Percentiles rank a stretch among this genome's conserved stretches.
Evolutionary conservation across 2,797 vertebrate species (phyloP).

Genomic region (Enteromius viviparus): DNA sequence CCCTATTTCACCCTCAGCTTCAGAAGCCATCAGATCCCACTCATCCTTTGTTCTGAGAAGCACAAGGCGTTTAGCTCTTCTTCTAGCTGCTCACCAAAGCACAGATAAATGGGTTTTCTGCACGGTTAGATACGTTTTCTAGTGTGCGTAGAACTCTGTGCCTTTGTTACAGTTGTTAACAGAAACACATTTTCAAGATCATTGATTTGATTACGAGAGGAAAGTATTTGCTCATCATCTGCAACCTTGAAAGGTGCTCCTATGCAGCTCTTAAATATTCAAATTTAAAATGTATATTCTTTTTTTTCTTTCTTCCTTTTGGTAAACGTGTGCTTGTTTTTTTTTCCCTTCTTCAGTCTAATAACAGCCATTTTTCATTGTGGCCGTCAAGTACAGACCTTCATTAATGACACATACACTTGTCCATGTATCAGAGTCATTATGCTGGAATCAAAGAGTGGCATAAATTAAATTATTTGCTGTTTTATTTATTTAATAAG

Average conservation of each 20-base stretch:
- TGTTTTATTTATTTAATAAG: constrained; percentile 45
- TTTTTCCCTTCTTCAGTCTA: neutral
- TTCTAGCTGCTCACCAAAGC: constrained; percentile 32
- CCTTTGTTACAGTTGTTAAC: constrained; percentile 30
- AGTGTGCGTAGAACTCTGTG: neutral
- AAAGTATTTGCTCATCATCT: constrained; percentile 37
- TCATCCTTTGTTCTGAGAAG: constrained; percentile 44
- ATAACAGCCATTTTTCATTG: neutral
- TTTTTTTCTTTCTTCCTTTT: neutral
- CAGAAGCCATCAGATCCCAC: constrained; percentile 32
- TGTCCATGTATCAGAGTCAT: constrained; percentile 24
- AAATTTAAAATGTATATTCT: neutral
- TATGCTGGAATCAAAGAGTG: constrained; percentile 30
- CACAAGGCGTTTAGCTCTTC: constrained; percentile 6
- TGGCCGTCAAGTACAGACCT: constrained; percentile 2
- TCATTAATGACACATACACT: constrained; percentile 15
- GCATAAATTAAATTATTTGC: constrained; percentile 40
- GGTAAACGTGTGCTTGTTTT: neutral
- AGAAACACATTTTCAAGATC: constrained; percentile 51
- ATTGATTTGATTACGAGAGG: constrained; percentile 43
- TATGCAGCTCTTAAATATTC: neutral
- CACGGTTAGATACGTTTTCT: constrained; percentile 31
- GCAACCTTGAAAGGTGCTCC: constrained; percentile 20
- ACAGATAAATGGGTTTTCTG: constrained; percentile 36
- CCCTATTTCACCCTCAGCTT: constrained; percentile 30